These are phyloP conservation scores for Ciconia nigra DNA, from an alignment of 2,797 vertebrate species.

Conservation along the genomic window DNA sequence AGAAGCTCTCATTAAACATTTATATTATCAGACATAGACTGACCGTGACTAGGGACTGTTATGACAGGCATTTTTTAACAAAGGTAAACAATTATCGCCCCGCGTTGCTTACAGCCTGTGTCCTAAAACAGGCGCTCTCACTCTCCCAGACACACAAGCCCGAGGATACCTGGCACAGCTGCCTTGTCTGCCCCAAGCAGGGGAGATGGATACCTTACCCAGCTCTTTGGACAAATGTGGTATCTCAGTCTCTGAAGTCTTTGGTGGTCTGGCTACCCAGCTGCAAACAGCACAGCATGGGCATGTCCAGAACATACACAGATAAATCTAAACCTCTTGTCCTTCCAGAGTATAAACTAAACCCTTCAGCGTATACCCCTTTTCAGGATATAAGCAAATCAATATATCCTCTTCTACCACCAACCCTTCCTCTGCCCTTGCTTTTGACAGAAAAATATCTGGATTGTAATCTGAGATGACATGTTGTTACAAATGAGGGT, in stretches of 20 bases:
- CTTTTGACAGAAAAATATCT: neutral
- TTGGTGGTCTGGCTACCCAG: neutral
- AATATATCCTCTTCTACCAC: neutral
- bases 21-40: neutral
- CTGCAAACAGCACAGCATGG: neutral
- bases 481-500: neutral
- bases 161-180: rapidly evolving
- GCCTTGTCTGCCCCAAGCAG: neutral
- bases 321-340: neutral
- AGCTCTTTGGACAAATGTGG: neutral
- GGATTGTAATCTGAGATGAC: neutral
- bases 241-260: neutral
- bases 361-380: neutral
- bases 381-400: neutral
- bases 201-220: no score
- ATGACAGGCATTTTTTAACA: neutral
- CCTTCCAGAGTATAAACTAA: neutral
- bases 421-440: neutral
- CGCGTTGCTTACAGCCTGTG: neutral
- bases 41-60: neutral
- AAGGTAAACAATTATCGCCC: neutral
- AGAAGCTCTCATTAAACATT: neutral
- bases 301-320: neutral
- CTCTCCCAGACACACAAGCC: neutral
- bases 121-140: neutral